Conservation (phyloP, 2,797 vertebrate species). For the Sylvilagus floridanus region DNA sequence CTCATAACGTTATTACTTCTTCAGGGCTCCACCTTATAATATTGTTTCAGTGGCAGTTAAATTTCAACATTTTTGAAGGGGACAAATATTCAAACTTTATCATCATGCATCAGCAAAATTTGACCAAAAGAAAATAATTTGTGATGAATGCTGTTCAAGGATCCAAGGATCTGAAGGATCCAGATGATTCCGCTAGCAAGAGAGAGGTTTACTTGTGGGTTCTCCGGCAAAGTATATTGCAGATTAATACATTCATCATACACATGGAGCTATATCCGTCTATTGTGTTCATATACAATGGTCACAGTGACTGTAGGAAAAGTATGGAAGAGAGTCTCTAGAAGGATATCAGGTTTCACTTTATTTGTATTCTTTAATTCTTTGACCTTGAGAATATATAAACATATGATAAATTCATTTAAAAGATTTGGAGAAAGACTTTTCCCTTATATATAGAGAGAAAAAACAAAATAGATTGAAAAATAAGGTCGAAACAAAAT, state of each 20-base stretch:
- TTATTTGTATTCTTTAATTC: background rate
- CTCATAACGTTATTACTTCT: background rate
- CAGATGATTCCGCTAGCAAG: background rate
- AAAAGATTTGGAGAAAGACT: background rate
- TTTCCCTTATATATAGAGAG: background rate
- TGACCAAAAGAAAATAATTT: background rate
- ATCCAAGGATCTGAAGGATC: background rate
- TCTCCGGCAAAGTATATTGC: background rate
- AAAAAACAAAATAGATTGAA: background rate
- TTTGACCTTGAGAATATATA: background rate
- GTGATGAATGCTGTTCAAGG: background rate
- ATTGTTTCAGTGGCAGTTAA: background rate
- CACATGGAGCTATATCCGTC: background rate
- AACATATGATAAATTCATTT: background rate
- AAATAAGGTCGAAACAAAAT: background rate
- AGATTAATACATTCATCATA: background rate
- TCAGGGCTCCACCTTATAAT: background rate
- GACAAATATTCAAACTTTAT: background rate
- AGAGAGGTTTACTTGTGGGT: background rate
- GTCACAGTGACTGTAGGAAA: background rate
- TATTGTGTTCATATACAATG: background rate
- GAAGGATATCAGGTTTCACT: background rate
- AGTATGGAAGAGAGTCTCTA: background rate
- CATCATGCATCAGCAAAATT: background rate
- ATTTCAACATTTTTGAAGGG: background rate